Conservation (phyloP, 2,113 vertebrate genomes). For the Lutjanus erythropterus region DNA sequence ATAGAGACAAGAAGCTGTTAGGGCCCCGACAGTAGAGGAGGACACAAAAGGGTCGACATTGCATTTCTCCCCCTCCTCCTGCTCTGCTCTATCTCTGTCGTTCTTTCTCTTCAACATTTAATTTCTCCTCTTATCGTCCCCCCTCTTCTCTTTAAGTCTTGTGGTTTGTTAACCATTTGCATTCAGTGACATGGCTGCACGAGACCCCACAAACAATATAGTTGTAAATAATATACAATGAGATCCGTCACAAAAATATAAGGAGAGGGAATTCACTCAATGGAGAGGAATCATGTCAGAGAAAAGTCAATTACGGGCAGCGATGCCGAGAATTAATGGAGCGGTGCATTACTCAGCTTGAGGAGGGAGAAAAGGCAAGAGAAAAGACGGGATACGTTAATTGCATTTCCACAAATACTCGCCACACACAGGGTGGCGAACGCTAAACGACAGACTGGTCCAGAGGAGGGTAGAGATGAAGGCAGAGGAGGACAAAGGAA, state of each 20-base stretch:
- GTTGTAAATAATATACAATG: conserved; percentile 78
- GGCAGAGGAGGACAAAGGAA: conserved; percentile 68
- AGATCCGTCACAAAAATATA: conserved; percentile 77
- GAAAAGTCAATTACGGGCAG: conserved; percentile 87
- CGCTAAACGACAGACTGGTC: conserved; percentile 76
- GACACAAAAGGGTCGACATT: conserved; percentile 78
- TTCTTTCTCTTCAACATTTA: conserved; percentile 50
- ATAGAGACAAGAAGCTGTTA: conserved; percentile 83
- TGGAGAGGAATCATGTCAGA: conserved; percentile 85
- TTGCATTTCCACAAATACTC: conserved; percentile 84
- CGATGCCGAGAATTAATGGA: conserved; percentile 86
- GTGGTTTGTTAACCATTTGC: conserved; percentile 60
- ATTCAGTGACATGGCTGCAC: conserved; percentile 49
- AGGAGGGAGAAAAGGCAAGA: conserved; percentile 78
- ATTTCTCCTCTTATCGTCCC: conserved; percentile 43
- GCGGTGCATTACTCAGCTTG: conserved; percentile 85
- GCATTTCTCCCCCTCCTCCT: conserved; percentile 57
- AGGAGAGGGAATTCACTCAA: conserved; percentile 78
- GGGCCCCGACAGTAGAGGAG: conserved; percentile 77
- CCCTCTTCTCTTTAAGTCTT: conserved; percentile 17
- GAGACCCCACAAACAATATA: conserved; percentile 40
- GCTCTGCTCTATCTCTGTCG: conserved; percentile 49
- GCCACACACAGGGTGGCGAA: conserved; percentile 69
- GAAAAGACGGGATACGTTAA: conserved; percentile 81
- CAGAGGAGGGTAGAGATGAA: conserved; percentile 60